Evolutionary conservation across 2,888 invertebrate genomes (phyloP).

Genomic region (Mechanitis mazaeus): DNA sequence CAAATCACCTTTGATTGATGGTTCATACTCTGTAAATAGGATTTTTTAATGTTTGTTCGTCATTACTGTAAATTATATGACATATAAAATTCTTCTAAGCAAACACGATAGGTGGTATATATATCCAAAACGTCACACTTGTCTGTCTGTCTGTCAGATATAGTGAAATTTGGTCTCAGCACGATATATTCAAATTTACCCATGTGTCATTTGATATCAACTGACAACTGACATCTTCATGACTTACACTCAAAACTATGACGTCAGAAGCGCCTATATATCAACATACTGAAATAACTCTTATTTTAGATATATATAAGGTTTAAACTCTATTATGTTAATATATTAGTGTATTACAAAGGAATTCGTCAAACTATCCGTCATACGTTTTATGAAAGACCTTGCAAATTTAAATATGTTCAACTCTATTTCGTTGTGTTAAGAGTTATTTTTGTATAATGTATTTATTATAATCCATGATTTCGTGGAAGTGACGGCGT

Average conservation of each 20-base stretch:
- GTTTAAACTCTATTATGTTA: constrained; percentile 18
- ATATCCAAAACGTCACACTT: constrained; percentile 32
- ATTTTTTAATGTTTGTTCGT: constrained; percentile 10
- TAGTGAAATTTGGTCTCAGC: constrained; percentile 68
- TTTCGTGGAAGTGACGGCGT: constrained; percentile 60
- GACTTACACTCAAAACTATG: constrained; percentile 37
- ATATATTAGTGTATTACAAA: constrained; percentile 42
- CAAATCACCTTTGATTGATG: constrained; percentile 43
- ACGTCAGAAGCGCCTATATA: constrained; percentile 30
- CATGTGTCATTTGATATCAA: constrained; percentile 65
- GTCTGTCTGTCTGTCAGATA: constrained; percentile 48
- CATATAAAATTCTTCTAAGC: too few species aligned
- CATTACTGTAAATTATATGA: too few species aligned
- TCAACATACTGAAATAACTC: constrained; percentile 29
- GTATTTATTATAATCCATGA: constrained; percentile 38
- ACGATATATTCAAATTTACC: constrained; percentile 63
- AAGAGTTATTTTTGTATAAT: constrained; percentile 32
- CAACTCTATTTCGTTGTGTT: constrained; percentile 29
- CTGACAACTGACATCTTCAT: constrained; percentile 66
- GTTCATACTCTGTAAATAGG: constrained; percentile 21
- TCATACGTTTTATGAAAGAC: constrained; percentile 38
- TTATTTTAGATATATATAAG: constrained; percentile 22
- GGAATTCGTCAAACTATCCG: constrained; percentile 64
- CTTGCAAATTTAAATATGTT: constrained; percentile 26
- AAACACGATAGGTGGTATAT: too few species aligned